Base-by-base conservation (phyloP, 2,797 vertebrate species). In the Rhinatrema bivittatum region DNA sequence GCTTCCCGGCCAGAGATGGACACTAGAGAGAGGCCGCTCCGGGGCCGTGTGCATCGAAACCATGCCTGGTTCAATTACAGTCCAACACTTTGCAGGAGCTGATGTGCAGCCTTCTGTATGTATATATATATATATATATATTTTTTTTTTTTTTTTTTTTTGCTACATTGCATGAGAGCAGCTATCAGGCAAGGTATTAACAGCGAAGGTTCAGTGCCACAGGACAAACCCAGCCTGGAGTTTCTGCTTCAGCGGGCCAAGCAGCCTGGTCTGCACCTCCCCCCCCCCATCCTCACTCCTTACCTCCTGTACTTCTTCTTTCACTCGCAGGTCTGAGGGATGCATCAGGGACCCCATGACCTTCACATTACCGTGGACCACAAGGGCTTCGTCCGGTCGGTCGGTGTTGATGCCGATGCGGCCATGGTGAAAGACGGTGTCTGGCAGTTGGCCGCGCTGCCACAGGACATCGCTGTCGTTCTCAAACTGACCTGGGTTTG, bases 401-500 rank as follows among this genome's bases (percentile, higher is more conserved):
- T 99, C 96, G 0, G 93, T 98, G 78, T 97, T 99, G 67, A 98
- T 89, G 35, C 96, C 94, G 1, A 99, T 93, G 1, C 94, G 84
- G 19, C 96, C 96, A 1, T 99, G 96, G 68, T 99, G 96, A 65
- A 94, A 99, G 28, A 99, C 93, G 0, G 94, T 97, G 69, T 98
- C 94, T 0, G 93, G 82, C 49, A 96, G 76, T 59, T 97, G 96
- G 0, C 94, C 93, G 5, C 96, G 84, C 75, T 99, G 96, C 96
- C 96, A 99, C 12, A 99, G 71, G 35, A 99, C 94, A 3, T 99
- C 96, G 0, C 87, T 97, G 79, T 99, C 94, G 0, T 90, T 99
- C 82, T 99, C 96, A 82, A 99, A 99, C 70, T 99, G 96, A 21
- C 96, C 96, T 0, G 96, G 96, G 77, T 99, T 99, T 35, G 96